Evolutionary conservation across 2,888 invertebrate genomes (phyloP), one percentile per base, ranked within the genome.

Genomic region (Parnassius apollo): DNA sequence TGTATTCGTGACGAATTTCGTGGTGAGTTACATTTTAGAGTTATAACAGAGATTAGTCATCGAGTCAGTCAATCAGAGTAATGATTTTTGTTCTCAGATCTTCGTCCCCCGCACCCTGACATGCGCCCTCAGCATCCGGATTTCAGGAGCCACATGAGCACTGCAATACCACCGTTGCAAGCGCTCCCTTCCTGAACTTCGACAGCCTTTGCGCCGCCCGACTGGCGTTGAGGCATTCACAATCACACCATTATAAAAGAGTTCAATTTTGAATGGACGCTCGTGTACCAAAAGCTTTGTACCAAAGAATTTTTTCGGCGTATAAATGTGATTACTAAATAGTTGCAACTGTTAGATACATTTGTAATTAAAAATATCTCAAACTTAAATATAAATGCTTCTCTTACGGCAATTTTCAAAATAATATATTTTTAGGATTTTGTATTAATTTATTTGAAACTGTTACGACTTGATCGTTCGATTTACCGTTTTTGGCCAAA

Each of bases 121-220:
- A 70, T 88, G 42, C 81, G 89, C 9, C 73, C 78, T 13, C 81
- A 79, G 52, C 89, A 87, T 70, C 83, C 84, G 2, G 91, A 91
- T 76, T 91, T 81, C 80, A 76, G 91, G 58, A 73, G 77, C 51
- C 83, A 84, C 76, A 76, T 86, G 78, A 77, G 77, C 73, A 71
- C 80, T 64, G 69, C 79, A 2, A 86, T 86, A 12, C 85, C 87
- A 0, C 86, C 89, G 2, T 74, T 90, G 35, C 91, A 91, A 71
- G 85, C 91, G 0, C 75, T 91, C 48, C 85, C 91, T 7, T 91
- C 91, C 83, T 91, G 91, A 91, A 88, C 84, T 67, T 74, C 88
- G 60, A 78, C 86, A 62, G 91, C 91, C 91, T 91, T 90, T 75
- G 85, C 87, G 90, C 90, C 91, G 25, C 65, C 78, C 45, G 69